A percentile compares a stretch with the other conserved stretches of the same genome.
Conservation (phyloP, 1,140 invertebrate species). For the Lordiphosa stackelbergi region DNA sequence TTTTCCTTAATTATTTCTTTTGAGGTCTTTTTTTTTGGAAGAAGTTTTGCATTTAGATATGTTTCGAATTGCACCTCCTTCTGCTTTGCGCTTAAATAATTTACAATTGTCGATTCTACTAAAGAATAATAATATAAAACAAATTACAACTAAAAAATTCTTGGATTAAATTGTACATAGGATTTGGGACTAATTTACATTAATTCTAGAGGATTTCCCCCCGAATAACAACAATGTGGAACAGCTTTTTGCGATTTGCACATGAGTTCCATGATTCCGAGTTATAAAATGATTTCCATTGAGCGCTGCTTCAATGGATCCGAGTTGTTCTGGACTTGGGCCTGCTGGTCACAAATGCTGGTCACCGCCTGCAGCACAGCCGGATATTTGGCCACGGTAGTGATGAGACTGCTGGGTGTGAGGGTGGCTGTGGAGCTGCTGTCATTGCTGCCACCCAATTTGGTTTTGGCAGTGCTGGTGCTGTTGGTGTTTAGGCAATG, state of each 20-base stretch:
- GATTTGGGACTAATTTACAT: constrained; percentile 20
- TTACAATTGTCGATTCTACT: no score
- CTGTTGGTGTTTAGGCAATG: constrained; percentile 4
- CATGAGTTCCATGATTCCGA: constrained; percentile 24
- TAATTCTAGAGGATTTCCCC: constrained; percentile 33
- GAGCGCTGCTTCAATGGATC: constrained; percentile 69
- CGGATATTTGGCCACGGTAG: constrained; percentile 61
- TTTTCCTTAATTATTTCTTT: no score
- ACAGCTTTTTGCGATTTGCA: constrained; percentile 39
- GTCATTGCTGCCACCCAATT: constrained; percentile 56
- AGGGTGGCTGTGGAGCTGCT: constrained; percentile 69
- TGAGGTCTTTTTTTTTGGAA: no score
- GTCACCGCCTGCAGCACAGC: constrained; percentile 38
- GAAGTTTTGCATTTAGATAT: no score
- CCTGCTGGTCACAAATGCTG: constrained; percentile 26
- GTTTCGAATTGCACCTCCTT: no score
- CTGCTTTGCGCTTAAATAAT: no score
- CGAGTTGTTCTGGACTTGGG: background rate
- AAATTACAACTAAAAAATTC: constrained; percentile 13
- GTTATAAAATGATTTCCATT: constrained; percentile 73
- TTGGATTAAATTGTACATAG: constrained; percentile 24
- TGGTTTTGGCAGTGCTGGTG: constrained; percentile 12
- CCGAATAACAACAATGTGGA: constrained; percentile 67
- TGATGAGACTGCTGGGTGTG: constrained; percentile 49
- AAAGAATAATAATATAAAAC: no score